Conservation (phyloP, 1,140 invertebrate genomes). For the Leptinotarsa lineolata region DNA sequence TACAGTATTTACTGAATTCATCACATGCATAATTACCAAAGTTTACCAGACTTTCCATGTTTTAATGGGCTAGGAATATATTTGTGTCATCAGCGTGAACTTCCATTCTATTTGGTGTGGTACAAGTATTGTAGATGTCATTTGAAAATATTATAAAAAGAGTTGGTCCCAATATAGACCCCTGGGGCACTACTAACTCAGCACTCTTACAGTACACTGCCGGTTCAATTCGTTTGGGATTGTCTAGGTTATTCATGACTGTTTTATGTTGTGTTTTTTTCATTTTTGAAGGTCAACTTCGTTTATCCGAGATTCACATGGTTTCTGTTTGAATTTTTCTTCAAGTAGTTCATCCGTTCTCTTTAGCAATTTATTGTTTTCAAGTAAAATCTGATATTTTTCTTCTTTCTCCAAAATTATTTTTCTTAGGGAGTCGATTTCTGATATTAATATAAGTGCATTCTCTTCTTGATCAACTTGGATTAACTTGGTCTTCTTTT, state of each 20-base stretch:
- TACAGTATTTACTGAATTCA: too few species aligned
- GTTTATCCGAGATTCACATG: neutral
- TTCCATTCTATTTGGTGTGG: too few species aligned
- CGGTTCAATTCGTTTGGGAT: conserved; percentile 12
- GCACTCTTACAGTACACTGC: too few species aligned
- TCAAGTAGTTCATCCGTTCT: conserved; percentile 4
- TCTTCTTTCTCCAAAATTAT: conserved; percentile 11
- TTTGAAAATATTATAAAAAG: too few species aligned
- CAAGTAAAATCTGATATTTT: conserved; percentile 12
- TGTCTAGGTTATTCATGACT: conserved; percentile 11
- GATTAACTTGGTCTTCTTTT: conserved; percentile 12
- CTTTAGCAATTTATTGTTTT: conserved; percentile 10
- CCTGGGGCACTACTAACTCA: too few species aligned
- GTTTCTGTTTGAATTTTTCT: conserved; percentile 14
- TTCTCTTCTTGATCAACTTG: conserved; percentile 10
- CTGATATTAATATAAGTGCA: neutral
- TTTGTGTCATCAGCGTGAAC: too few species aligned
- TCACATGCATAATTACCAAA: too few species aligned
- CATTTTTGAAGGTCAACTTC: neutral
- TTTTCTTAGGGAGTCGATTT: conserved; percentile 4
- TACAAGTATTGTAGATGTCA: too few species aligned
- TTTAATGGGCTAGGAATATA: too few species aligned
- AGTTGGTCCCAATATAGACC: too few species aligned
- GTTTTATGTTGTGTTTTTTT: neutral
- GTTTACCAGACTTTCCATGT: too few species aligned